Percentiles rank a stretch among this genome's conserved stretches.
Conservation (phyloP, 1,140 invertebrate species). For the Vanessa tameamea region DNA sequence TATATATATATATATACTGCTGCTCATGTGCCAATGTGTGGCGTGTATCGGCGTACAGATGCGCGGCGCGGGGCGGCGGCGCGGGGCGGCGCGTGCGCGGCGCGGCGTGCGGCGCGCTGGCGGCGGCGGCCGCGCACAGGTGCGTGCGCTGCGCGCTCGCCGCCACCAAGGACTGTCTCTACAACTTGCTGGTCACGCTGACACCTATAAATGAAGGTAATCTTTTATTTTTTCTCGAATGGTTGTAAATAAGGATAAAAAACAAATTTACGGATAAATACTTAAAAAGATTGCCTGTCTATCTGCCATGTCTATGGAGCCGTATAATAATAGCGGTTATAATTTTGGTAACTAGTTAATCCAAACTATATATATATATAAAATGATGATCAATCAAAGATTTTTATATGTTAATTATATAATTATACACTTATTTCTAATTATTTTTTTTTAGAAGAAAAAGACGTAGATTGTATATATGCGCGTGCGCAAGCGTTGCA, state of each 20-base stretch:
- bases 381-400: no score
- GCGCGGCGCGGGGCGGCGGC: constrained; percentile 42
- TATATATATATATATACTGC: no score
- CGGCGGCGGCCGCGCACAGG: constrained; percentile 46
- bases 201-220: constrained; percentile 53
- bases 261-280: no score
- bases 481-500: constrained; percentile 53
- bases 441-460: constrained; percentile 47
- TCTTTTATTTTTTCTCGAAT: neutral
- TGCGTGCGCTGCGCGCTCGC: constrained; percentile 59
- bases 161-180: constrained; percentile 62
- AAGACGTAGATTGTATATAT: constrained; percentile 30
- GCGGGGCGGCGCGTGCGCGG: constrained; percentile 39
- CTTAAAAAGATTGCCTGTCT: no score
- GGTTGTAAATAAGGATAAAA: no score
- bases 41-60: constrained; percentile 43
- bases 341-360: no score
- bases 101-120: constrained; percentile 50
- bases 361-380: no score
- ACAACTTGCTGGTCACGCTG: constrained; percentile 53
- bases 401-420: no score
- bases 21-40: neutral
- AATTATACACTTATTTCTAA: no score
- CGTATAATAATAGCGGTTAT: no score
- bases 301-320: no score